phyloP scores from a whole-genome alignment of 2,797 vertebrate genomes.

The Clangula hyemalis region DNA sequence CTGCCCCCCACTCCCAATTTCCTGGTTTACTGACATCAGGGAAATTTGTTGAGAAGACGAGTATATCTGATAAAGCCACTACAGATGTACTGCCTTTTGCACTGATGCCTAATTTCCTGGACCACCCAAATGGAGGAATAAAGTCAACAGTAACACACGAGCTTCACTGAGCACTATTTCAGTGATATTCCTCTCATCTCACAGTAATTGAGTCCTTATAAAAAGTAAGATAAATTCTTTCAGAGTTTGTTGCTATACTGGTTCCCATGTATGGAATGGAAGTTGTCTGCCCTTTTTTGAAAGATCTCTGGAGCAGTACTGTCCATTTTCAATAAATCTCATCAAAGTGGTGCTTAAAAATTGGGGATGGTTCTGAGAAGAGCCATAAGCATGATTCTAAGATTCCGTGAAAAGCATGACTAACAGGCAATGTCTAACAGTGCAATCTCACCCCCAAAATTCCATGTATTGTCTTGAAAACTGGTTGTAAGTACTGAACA shows the following conservation, averaged over 20 bases:
- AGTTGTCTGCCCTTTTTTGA: not conserved
- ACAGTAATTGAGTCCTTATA: not conserved
- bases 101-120: not conserved
- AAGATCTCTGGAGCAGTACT: not conserved
- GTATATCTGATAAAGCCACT: not conserved
- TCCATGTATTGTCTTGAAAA: not conserved
- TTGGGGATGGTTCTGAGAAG: not conserved
- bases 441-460: not conserved
- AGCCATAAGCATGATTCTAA: not conserved
- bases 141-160: not conserved
- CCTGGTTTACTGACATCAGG: not conserved
- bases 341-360: not conserved
- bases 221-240: not conserved
- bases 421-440: not conserved
- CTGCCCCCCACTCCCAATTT: not conserved
- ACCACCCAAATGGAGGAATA: not conserved
- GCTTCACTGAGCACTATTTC: not conserved
- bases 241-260: not conserved
- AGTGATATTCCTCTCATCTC: not conserved
- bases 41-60: constrained; percentile 1
- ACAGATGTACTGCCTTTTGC: not conserved
- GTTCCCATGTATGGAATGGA: not conserved
- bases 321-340: not conserved
- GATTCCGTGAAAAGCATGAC: not conserved
- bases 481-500: not conserved